Percentiles rank a stretch among this genome's conserved stretches.
These are phyloP conservation scores for Piaya cayana DNA, from an alignment of 2,113 vertebrate species.

Conservation along the genomic window DNA sequence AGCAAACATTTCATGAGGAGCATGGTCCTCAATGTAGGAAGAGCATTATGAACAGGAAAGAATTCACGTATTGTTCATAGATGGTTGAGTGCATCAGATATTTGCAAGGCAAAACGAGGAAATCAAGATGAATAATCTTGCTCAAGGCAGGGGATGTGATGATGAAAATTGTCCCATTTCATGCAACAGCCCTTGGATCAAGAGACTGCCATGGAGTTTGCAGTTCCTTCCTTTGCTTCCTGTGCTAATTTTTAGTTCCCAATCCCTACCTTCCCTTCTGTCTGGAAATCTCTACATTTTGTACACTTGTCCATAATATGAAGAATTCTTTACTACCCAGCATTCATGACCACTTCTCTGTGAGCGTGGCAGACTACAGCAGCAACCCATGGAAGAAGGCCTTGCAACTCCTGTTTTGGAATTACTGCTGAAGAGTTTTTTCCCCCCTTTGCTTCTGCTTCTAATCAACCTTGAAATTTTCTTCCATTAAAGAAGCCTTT, in stretches of 20 bases:
- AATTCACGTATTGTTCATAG: background rate
- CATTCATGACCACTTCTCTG: background rate
- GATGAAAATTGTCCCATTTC: background rate
- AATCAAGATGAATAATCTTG: background rate
- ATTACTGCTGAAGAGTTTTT: background rate
- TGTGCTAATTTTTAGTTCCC: background rate
- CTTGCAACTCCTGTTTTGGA: background rate
- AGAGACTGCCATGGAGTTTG: background rate
- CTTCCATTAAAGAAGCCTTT: slow-evolving; percentile 36
- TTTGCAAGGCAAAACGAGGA: background rate
- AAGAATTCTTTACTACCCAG: background rate
- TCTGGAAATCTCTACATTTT: background rate
- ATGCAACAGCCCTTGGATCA: background rate
- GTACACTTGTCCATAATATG: background rate
- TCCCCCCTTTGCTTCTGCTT: slow-evolving; percentile 23
- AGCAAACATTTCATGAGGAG: background rate
- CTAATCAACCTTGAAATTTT: slow-evolving; percentile 57
- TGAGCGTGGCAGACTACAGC: background rate
- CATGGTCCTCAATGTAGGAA: background rate
- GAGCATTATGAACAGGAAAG: background rate
- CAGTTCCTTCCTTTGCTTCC: background rate
- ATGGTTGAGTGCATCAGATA: background rate
- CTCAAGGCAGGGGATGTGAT: background rate
- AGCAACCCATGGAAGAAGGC: background rate
- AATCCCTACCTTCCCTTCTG: background rate